These are phyloP conservation scores for Apotomis turbidana DNA, from an alignment of 2,888 invertebrate species.

Conservation along the genomic window DNA sequence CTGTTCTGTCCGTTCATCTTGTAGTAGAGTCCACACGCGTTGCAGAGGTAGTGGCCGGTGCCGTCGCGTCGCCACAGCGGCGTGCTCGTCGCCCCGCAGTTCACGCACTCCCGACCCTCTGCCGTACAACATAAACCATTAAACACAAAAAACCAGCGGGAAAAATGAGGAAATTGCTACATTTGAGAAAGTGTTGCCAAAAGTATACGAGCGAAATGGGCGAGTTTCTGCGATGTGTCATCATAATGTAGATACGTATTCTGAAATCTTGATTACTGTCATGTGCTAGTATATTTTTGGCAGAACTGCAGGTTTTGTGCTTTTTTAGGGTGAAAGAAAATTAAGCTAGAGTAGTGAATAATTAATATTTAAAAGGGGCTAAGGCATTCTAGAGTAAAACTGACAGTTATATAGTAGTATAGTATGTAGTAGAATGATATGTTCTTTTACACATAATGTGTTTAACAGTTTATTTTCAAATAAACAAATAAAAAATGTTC, in stretches of 20 bases:
- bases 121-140: slow-evolving; percentile 59
- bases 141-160: background rate
- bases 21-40: slow-evolving; percentile 99
- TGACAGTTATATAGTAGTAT: background rate
- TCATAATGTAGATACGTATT: slow-evolving; percentile 17
- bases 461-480: no score
- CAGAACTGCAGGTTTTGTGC: slow-evolving; percentile 9
- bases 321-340: slow-evolving; percentile 9
- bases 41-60: slow-evolving; percentile 98
- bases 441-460: no score
- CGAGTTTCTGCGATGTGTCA: slow-evolving; percentile 23
- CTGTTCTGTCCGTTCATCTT: slow-evolving; percentile 99
- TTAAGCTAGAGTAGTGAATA: slow-evolving; percentile 2
- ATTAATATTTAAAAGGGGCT: background rate
- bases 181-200: slow-evolving; percentile 29
- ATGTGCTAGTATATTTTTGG: slow-evolving; percentile 14
- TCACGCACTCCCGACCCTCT: slow-evolving; percentile 99
- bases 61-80: slow-evolving; percentile 99
- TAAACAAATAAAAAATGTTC: no score
- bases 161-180: slow-evolving; percentile 12
- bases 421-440: background rate
- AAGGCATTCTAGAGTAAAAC: background rate
- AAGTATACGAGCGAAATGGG: slow-evolving; percentile 22
- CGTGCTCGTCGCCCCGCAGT: slow-evolving; percentile 99
- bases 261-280: slow-evolving; percentile 15